These are phyloP conservation scores for Coreoperca whiteheadi DNA, from an alignment of 2,113 vertebrate genomes.

Conservation along the genomic window DNA sequence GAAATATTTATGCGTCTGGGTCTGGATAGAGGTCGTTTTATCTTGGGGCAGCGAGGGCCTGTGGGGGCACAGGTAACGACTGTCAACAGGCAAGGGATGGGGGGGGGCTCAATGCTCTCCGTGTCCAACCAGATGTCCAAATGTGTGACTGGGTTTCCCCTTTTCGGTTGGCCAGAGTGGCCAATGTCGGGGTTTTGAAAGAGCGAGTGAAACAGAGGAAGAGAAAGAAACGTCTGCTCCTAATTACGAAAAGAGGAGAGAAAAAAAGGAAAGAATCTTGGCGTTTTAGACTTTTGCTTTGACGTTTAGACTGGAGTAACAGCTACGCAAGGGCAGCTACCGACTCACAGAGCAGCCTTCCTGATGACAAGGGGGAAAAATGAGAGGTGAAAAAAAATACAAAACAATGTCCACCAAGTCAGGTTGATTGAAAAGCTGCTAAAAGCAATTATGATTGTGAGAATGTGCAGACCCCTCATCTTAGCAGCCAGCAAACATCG, in stretches of 20 bases:
- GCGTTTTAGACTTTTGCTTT: constrained; percentile 39
- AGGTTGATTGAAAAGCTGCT: constrained; percentile 84
- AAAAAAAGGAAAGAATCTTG: constrained; percentile 17
- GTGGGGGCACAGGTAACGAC: constrained; percentile 82
- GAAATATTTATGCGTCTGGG: constrained; percentile 95
- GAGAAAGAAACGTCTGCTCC: constrained; percentile 50
- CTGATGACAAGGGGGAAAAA: constrained; percentile 47
- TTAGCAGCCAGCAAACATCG: constrained; percentile 80
- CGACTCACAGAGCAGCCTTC: constrained; percentile 30
- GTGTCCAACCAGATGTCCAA: constrained; percentile 72
- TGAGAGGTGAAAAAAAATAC: constrained; percentile 56
- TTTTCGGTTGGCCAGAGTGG: constrained; percentile 41
- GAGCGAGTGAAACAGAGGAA: not conserved
- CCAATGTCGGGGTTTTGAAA: constrained; percentile 41
- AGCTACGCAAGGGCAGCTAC: constrained; percentile 41
- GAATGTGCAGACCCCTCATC: constrained; percentile 82
- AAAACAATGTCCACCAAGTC: constrained; percentile 63
- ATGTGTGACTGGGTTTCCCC: constrained; percentile 70
- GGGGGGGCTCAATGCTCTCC: constrained; percentile 26
- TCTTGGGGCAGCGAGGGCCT: constrained; percentile 82
- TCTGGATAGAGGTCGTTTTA: constrained; percentile 90
- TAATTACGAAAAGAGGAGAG: constrained; percentile 45
- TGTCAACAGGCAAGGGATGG: constrained; percentile 79
- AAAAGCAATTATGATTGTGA: constrained; percentile 85
- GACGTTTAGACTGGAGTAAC: constrained; percentile 40